Conservation (phyloP, 2,113 vertebrate genomes). For the Thinocorus orbignyianus region DNA sequence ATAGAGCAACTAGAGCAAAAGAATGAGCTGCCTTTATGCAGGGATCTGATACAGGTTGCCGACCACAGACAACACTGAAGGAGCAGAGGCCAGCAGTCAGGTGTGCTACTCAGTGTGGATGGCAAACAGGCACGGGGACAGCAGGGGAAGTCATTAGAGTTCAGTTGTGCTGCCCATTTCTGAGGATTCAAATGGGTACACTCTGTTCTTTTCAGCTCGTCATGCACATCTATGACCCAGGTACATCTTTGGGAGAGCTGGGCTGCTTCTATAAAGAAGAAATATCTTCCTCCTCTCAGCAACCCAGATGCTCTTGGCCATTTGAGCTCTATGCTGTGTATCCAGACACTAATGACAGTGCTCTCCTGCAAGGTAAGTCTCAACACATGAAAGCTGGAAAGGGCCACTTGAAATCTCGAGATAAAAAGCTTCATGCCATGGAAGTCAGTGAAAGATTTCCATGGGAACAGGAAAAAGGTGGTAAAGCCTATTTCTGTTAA, state of each 20-base stretch:
- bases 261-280: neutral
- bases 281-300: neutral
- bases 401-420: neutral
- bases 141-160: neutral
- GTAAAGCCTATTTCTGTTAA: neutral
- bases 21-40: neutral
- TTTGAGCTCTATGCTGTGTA: neutral
- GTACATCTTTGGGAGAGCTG: neutral
- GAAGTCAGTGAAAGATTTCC: neutral
- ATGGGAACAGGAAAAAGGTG: neutral
- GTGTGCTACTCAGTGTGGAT: neutral
- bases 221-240: fast-evolving
- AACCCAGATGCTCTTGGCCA: neutral
- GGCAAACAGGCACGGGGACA: neutral
- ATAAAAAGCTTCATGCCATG: neutral
- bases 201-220: neutral
- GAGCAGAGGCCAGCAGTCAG: neutral
- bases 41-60: neutral
- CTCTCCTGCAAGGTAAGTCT: neutral
- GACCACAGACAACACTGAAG: neutral
- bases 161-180: neutral
- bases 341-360: neutral
- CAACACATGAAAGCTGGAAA: neutral
- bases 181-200: neutral
- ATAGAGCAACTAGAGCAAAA: neutral